phyloP scores from a whole-genome alignment of 2,113 vertebrate species.

The Salminus brasiliensis region DNA sequence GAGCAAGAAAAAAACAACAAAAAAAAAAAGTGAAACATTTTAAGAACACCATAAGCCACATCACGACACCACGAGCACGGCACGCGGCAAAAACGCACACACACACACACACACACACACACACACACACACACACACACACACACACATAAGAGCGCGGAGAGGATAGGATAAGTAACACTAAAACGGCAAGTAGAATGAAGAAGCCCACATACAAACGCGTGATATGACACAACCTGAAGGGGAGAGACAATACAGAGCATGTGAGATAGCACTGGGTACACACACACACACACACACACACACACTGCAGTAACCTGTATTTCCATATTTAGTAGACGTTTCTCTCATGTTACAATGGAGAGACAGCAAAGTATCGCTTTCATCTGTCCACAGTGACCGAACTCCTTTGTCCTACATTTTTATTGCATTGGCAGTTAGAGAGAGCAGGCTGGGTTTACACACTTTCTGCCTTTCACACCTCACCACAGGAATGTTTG shows the following conservation, averaged over 20 bases:
- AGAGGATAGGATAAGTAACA: constrained; percentile 70
- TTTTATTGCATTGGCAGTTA: neutral
- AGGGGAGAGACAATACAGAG: constrained; percentile 81
- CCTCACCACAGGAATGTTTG: neutral
- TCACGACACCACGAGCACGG: constrained; percentile 64
- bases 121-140: constrained; percentile 30
- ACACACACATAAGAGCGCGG: constrained; percentile 63
- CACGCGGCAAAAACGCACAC: constrained; percentile 48
- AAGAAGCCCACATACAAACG: constrained; percentile 84
- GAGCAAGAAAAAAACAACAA: constrained; percentile 29
- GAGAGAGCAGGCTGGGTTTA: constrained; percentile 22
- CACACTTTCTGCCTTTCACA: constrained; percentile 23
- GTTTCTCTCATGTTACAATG: constrained; percentile 7
- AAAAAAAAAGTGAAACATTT: constrained; percentile 23
- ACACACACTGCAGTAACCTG: constrained; percentile 47
- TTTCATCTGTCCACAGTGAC: constrained; percentile 33
- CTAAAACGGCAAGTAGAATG: constrained; percentile 77
- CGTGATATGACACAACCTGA: constrained; percentile 85
- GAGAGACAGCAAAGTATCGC: constrained; percentile 4
- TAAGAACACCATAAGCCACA: constrained; percentile 47
- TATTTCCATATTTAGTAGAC: constrained; percentile 26
- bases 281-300: constrained; percentile 50
- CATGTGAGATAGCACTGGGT: constrained; percentile 75
- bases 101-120: constrained; percentile 57
- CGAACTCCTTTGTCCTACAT: constrained; percentile 20